Conservation (phyloP, 2,888 invertebrate genomes). For the Cordylochernes scorpioides region DNA sequence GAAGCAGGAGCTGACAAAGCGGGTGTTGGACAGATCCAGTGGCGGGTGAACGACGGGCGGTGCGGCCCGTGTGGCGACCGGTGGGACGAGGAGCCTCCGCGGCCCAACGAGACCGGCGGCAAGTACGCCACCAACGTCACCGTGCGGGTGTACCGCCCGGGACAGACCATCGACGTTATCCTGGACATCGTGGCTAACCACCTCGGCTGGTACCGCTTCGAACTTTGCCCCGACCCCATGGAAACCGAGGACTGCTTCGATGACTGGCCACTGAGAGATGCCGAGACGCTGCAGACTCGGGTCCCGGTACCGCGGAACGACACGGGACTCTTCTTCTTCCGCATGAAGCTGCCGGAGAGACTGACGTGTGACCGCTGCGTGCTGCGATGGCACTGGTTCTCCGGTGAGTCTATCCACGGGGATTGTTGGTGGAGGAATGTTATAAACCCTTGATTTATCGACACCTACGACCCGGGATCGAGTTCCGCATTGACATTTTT, state of each 20-base stretch:
- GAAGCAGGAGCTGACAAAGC: no score
- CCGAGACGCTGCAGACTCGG: conserved; percentile 7
- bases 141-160: conserved; percentile 11
- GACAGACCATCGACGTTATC: conserved; percentile 12
- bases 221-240: conserved; percentile 11
- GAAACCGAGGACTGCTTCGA: conserved; percentile 16
- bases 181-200: conserved; percentile 15
- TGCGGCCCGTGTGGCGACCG: conserved; percentile 16
- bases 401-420: conserved; percentile 13
- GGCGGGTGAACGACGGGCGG: conserved; percentile 14
- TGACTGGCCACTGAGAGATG: conserved; percentile 6
- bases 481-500: no score
- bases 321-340: conserved; percentile 11
- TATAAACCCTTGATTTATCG: no score
- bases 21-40: no score
- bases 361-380: conserved; percentile 13
- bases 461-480: no score
- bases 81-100: conserved; percentile 7
- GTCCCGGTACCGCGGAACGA: conserved; percentile 8
- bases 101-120: conserved; percentile 15
- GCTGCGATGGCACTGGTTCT: conserved; percentile 15
- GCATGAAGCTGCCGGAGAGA: conserved; percentile 11
- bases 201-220: conserved; percentile 13
- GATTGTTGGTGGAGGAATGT: no score
- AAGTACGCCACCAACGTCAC: conserved; percentile 13